phyloP scores from a whole-genome alignment of 2,113 vertebrate species.

The Nyctibius bracteatus region DNA sequence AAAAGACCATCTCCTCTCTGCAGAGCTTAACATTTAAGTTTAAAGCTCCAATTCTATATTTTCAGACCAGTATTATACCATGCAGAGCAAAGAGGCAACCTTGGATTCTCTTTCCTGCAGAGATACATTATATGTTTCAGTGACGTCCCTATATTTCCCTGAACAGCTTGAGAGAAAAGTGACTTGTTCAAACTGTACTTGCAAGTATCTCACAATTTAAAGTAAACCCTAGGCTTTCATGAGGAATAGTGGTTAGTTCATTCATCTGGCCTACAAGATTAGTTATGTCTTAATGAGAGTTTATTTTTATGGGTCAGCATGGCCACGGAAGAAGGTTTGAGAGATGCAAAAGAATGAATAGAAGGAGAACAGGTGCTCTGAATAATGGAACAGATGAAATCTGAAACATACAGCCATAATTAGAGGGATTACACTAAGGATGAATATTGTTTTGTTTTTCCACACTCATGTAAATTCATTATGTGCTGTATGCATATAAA shows the following conservation, averaged over 20 bases:
- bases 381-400: neutral
- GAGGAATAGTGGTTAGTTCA: neutral
- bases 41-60: neutral
- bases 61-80: neutral
- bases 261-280: neutral
- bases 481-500: neutral
- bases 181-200: neutral
- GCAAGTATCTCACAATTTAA: neutral
- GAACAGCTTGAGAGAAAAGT: neutral
- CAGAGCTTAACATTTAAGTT: neutral
- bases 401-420: neutral
- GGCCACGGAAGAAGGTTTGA: neutral
- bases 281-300: neutral
- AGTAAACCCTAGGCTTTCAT: neutral
- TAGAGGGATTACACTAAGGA: neutral
- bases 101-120: neutral
- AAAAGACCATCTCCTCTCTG: neutral
- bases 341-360: neutral
- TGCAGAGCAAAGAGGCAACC: neutral
- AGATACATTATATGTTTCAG: neutral
- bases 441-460: neutral
- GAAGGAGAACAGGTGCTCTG: neutral
- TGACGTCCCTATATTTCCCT: neutral
- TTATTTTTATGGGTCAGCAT: neutral
- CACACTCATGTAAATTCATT: neutral